Percentiles rank a stretch among this genome's conserved stretches.
Evolutionary conservation across 2,113 vertebrate species (phyloP).

Genomic region (Amazona guildingii): DNA sequence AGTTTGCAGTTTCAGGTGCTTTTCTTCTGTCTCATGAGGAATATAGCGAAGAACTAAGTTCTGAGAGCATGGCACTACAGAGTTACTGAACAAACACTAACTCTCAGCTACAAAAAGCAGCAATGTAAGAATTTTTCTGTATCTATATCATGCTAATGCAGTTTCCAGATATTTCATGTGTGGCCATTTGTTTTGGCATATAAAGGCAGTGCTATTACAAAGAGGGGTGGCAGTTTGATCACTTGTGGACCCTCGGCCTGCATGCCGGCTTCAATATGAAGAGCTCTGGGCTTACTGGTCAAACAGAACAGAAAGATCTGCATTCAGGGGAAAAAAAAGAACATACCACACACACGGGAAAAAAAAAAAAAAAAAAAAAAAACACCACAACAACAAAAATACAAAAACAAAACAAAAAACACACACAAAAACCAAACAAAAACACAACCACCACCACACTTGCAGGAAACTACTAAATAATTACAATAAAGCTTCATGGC

Average conservation of each 20-base stretch:
- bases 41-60: background rate
- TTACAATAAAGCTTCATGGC: background rate
- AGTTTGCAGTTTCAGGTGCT: background rate
- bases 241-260: background rate
- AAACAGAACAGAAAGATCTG: background rate
- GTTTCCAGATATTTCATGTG: background rate
- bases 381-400: too few species aligned
- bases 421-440: too few species aligned
- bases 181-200: background rate
- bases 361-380: background rate
- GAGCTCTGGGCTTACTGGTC: background rate
- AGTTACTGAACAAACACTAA: background rate
- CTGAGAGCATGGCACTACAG: rapidly evolving
- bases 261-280: background rate
- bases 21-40: background rate
- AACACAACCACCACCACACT: background rate
- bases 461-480: background rate
- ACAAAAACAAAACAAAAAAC: background rate
- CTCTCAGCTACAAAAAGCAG: background rate
- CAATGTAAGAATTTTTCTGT: background rate
- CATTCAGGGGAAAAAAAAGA: background rate
- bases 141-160: too few species aligned
- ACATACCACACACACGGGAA: background rate
- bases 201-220: background rate
- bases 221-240: background rate